Percentiles rank a stretch among this genome's conserved stretches.
Conservation (phyloP, 2,113 vertebrate species). For the Pteropus alecto region DNA sequence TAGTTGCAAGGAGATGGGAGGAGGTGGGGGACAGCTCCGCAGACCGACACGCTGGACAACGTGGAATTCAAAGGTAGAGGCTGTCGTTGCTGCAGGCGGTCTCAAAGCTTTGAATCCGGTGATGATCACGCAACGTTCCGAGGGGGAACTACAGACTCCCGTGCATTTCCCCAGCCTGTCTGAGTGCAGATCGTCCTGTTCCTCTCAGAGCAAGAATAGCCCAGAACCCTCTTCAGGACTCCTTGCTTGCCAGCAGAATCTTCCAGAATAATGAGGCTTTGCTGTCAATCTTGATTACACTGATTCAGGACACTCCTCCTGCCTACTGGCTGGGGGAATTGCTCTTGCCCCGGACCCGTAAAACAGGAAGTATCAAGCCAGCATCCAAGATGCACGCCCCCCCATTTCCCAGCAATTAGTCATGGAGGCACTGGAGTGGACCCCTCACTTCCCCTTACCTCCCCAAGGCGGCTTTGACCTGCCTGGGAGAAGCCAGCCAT, state of each 20-base stretch:
- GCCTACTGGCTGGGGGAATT: not conserved
- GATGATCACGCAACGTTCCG: too few relatives aligned
- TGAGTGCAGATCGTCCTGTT: not conserved
- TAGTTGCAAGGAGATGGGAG: not conserved
- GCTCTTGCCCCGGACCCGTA: not conserved
- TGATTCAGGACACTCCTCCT: not conserved
- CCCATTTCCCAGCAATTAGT: not conserved
- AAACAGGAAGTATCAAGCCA: not conserved
- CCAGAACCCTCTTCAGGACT: not conserved
- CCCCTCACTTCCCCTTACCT: accelerated
- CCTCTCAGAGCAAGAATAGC: not conserved
- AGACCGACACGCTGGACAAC: not conserved
- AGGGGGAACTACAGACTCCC: not conserved
- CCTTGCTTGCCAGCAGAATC: not conserved
- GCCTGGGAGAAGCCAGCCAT: not conserved
- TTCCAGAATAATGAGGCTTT: not conserved
- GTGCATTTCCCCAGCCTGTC: accelerated
- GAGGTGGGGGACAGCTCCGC: not conserved
- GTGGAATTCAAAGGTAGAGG: not conserved
- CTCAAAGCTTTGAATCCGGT: not conserved
- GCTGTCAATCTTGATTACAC: not conserved
- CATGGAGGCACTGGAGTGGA: too few relatives aligned
- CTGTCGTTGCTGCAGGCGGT: not conserved
- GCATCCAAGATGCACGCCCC: not conserved
- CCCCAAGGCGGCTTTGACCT: not conserved